A percentile compares a stretch with the other conserved stretches of the same genome.
Evolutionary conservation across 2,797 vertebrate species (phyloP).

Genomic region (Pteropus rufus): DNA sequence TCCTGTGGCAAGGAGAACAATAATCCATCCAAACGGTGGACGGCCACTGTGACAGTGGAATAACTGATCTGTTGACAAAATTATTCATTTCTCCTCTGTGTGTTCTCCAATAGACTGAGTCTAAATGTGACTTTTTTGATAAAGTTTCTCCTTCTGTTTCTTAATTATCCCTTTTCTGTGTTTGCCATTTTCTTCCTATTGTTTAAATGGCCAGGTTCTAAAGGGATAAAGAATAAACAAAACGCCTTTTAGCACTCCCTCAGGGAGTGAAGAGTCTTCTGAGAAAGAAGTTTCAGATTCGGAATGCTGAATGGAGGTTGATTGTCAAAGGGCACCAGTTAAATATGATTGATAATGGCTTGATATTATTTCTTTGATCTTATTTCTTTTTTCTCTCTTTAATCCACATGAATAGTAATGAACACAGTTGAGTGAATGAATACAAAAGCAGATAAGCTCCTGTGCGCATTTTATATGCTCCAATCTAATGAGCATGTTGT

Average conservation of each 20-base stretch:
- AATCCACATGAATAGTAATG: constrained; percentile 70
- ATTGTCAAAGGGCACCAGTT: constrained; percentile 57
- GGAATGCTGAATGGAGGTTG: constrained; percentile 16
- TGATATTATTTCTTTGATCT: constrained; percentile 67
- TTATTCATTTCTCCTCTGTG: neutral
- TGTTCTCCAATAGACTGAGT: neutral
- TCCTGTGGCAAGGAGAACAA: neutral
- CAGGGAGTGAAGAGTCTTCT: neutral
- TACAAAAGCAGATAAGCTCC: constrained; percentile 65
- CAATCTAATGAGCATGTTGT: constrained; percentile 64
- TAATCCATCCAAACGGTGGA: neutral
- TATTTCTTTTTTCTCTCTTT: constrained; percentile 64
- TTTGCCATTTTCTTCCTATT: neutral
- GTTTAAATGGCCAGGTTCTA: constrained; percentile 34
- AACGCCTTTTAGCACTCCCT: constrained; percentile 5
- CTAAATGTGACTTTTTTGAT: neutral
- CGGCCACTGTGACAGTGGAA: neutral
- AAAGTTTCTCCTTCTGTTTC: neutral
- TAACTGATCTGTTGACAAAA: neutral
- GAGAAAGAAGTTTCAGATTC: constrained; percentile 38
- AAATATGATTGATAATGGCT: constrained; percentile 69
- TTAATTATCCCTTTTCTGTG: neutral
- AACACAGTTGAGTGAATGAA: constrained; percentile 58
- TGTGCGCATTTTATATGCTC: constrained; percentile 37
- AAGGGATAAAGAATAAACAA: neutral